Evolutionary conservation across 2,797 vertebrate genomes (phyloP).

Genomic region (Florisuga fusca): DNA sequence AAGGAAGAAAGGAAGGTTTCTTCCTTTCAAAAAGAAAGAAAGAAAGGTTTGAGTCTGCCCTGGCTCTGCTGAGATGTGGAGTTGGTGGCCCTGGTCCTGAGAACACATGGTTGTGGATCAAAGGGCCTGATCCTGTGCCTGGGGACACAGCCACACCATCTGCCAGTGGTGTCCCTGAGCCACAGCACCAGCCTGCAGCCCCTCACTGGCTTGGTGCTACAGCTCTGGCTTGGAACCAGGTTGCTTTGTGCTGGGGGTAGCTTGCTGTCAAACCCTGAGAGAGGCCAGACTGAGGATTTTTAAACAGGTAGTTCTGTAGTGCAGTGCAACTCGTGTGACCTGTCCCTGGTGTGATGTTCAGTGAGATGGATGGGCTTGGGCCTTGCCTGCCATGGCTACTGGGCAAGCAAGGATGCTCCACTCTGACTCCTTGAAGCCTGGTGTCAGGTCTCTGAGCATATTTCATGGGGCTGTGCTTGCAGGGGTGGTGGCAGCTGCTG

Average conservation of each 20-base stretch:
- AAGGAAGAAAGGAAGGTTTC: background rate
- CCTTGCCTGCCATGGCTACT: background rate
- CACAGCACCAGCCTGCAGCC: background rate
- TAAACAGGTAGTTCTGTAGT: background rate
- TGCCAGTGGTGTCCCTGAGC: background rate
- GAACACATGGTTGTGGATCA: rapidly evolving
- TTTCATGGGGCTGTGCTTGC: background rate
- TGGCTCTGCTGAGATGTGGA: background rate
- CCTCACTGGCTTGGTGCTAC: background rate
- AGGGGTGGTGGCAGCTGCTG: background rate
- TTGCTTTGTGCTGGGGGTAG: background rate
- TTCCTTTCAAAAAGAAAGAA: background rate
- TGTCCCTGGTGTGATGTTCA: background rate
- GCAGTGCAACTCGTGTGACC: background rate
- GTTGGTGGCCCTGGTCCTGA: background rate
- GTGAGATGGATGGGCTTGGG: background rate
- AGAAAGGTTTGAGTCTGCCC: background rate
- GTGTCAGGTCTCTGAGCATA: background rate
- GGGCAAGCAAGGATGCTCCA: background rate
- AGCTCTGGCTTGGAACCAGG: background rate
- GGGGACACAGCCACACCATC: rapidly evolving
- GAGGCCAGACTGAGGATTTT: background rate
- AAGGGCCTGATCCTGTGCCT: background rate
- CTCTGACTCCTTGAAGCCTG: background rate
- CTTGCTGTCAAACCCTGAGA: background rate